Percentiles rank a stretch among this genome's conserved stretches.
These are phyloP conservation scores for Aphidius ervi DNA, from an alignment of 1,140 invertebrate species.

Conservation along the genomic window DNA sequence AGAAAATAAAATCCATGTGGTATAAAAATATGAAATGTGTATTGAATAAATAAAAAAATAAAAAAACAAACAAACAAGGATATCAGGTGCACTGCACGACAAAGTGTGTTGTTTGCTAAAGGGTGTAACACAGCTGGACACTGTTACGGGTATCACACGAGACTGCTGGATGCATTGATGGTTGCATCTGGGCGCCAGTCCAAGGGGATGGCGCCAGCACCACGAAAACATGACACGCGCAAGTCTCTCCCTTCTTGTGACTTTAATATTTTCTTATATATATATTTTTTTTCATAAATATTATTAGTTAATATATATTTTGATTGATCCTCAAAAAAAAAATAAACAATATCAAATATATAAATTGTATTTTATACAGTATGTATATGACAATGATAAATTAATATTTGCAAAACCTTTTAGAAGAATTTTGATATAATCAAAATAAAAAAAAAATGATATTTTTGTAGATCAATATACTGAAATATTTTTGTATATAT, in stretches of 20 bases:
- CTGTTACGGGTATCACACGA: conserved; percentile 5
- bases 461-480: no score
- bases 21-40: not conserved
- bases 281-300: not conserved
- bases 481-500: no score
- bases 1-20: no score
- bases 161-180: conserved; percentile 13
- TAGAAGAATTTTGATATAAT: no score
- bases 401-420: no score
- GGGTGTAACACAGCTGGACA: conserved; percentile 12
- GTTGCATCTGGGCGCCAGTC: conserved; percentile 13
- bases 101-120: not conserved
- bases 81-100: not conserved
- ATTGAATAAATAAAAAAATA: not conserved
- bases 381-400: no score
- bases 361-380: no score
- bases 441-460: no score
- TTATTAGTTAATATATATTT: no score
- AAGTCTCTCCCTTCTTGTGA: conserved; percentile 6
- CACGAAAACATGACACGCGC: conserved; percentile 9
- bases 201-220: conserved; percentile 12
- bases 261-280: conserved; percentile 7
- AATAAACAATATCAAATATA: no score
- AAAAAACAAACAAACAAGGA: not conserved
- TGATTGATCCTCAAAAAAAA: no score